Evolutionary conservation across 2,113 vertebrate genomes (phyloP).

Genomic region (Zeus faber): DNA sequence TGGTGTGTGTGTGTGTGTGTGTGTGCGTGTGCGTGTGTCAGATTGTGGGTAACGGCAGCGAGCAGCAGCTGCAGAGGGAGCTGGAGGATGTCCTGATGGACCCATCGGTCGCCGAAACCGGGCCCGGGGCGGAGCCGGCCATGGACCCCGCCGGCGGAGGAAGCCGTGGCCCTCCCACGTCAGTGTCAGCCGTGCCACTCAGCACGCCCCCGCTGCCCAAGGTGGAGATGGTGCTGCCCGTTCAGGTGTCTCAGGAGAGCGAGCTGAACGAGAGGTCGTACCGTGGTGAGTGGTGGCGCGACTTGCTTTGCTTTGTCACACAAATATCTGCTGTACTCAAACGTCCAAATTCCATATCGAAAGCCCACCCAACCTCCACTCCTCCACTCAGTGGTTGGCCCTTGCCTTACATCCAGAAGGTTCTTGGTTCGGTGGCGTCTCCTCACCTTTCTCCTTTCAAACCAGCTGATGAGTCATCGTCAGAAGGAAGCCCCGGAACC

Average conservation of each 20-base stretch:
- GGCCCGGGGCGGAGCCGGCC: slow-evolving; percentile 39
- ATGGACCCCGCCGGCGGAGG: slow-evolving; percentile 66
- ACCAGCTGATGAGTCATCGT: slow-evolving; percentile 67
- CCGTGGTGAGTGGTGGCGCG: slow-evolving; percentile 31
- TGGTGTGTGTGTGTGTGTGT: slow-evolving; percentile 21
- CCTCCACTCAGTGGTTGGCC: neutral
- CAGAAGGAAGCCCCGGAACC: slow-evolving; percentile 81
- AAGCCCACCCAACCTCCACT: neutral
- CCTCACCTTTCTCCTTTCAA: neutral
- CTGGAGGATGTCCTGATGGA: slow-evolving; percentile 98
- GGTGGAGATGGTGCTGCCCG: slow-evolving; percentile 89
- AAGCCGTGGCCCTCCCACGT: slow-evolving; percentile 63
- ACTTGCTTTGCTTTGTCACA: no score
- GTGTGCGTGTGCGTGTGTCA: slow-evolving; percentile 47
- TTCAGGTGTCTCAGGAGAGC: slow-evolving; percentile 88
- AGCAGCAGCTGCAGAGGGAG: slow-evolving; percentile 93
- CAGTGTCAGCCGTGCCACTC: slow-evolving; percentile 65
- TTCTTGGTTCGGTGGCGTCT: no score
- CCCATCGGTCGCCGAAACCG: slow-evolving; percentile 83
- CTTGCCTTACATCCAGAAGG: neutral
- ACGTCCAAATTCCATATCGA: no score
- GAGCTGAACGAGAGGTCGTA: slow-evolving; percentile 81
- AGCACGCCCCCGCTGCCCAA: slow-evolving; percentile 79
- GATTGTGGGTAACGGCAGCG: slow-evolving; percentile 98
- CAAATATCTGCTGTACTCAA: no score